phyloP scores from a whole-genome alignment of 1,140 invertebrate species.

The Aphaenogaster ashmeadi region DNA sequence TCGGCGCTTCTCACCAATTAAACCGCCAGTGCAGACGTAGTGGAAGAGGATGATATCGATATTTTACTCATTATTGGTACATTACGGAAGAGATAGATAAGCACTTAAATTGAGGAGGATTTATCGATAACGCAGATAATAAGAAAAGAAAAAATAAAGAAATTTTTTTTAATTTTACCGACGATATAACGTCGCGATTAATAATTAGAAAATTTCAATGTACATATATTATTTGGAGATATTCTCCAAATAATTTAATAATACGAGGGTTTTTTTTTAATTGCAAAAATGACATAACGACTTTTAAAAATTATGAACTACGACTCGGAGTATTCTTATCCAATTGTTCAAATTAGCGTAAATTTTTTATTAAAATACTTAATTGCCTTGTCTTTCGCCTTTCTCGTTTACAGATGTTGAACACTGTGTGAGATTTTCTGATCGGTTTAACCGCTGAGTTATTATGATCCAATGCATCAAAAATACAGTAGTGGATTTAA shows the following conservation, averaged over 20 bases:
- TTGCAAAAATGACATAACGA: neutral
- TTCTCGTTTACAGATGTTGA: conserved; percentile 5
- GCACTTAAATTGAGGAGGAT: conserved; percentile 12
- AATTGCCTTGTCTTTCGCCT: neutral
- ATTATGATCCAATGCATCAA: conserved; percentile 20
- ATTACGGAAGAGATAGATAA: conserved; percentile 19
- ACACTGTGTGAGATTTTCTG: conserved; percentile 10
- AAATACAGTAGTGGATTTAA: conserved; percentile 36
- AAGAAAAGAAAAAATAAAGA: neutral
- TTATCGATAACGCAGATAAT: neutral
- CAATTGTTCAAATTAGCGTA: neutral
- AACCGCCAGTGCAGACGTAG: conserved; percentile 10
- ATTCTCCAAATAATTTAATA: neutral
- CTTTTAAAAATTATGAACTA: neutral
- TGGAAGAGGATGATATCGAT: conserved; percentile 44
- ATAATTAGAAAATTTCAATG: neutral
- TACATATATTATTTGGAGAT: neutral
- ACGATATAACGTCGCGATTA: neutral
- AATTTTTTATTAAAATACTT: neutral
- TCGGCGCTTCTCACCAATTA: conserved; percentile 66
- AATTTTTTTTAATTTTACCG: neutral
- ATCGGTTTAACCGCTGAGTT: conserved; percentile 36
- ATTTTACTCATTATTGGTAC: conserved; percentile 47
- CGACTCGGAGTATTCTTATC: neutral
- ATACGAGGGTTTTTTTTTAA: neutral